Base-by-base conservation (phyloP, 2,797 vertebrate species). In the Enteromius thamalakanensis region DNA sequence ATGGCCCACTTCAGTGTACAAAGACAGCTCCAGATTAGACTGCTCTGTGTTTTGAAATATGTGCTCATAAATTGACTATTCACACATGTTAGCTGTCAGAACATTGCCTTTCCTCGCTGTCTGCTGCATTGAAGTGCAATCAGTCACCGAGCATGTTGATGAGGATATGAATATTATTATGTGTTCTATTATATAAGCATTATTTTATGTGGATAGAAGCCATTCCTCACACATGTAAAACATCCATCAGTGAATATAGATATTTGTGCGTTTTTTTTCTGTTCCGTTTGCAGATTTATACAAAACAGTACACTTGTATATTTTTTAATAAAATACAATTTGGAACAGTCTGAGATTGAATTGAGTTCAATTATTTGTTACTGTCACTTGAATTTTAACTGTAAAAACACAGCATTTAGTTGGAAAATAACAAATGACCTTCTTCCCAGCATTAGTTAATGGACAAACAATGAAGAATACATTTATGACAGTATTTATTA, bases 111-210 rank as follows among this genome's bases (percentile, higher is more conserved):
- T 85, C 81, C 78, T 79, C 47, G 72, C 68, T 82, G 78, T 70
- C 70, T 70, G 85, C 78, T 60, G 78, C 67, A 37, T 80, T 65
- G 81, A 84, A 81, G 70, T 40, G 78, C 81, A 81, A 83, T 85
- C 75, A 85, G 78, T 87, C 87, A 88, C 40, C 32, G 29, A 67
- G 82, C 51, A 70, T 76, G 80, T 81, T 83, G 77, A 86, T 47
- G 74, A 81, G 85, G 55, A 86, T 85, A 84, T 84, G 81, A 82
- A 81, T 88, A 82, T 76, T 88, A 88, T 87, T 88, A 87, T 88
- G 83, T 87, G 78, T 84, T 81, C 77, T 84, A 84, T 84, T 83
- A 83, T 79, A 81, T 76, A 86, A 86, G 80, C 74, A 83, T 86
- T 85, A 86, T 85, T 85, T 83, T 88, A 86, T 85, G 62, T 69